Evolutionary conservation across 2,797 vertebrate genomes (phyloP).

Genomic region (Dryobates pubescens): DNA sequence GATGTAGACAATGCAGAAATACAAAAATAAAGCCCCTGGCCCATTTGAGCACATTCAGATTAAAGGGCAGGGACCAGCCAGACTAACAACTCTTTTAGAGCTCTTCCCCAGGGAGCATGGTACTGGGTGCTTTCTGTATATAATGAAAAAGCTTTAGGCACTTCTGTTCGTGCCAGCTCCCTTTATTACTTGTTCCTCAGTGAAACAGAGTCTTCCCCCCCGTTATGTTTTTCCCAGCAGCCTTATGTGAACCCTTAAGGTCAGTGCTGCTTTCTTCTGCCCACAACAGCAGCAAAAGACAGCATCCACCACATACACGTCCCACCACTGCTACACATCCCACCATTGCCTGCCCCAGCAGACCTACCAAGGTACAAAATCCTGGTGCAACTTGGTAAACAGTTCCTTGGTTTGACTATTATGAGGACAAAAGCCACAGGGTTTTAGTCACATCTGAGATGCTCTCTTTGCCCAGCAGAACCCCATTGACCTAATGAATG

Average conservation of each 20-base stretch:
- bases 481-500: neutral
- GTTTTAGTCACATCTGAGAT: neutral
- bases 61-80: conserved; percentile 21
- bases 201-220: neutral
- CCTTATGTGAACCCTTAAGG: neutral
- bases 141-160: conserved; percentile 2
- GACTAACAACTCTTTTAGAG: neutral
- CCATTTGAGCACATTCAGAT: conserved; percentile 3
- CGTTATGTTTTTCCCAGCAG: neutral
- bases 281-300: neutral
- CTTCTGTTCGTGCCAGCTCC: neutral
- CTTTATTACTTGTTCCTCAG: neutral
- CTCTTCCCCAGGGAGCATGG: neutral
- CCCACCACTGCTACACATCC: neutral
- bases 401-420: neutral
- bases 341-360: neutral
- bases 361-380: neutral
- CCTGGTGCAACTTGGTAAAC: neutral
- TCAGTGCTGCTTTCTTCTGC: neutral
- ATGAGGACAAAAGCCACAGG: neutral
- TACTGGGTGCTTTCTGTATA: neutral
- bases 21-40: conserved; percentile 50
- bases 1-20: conserved; percentile 15
- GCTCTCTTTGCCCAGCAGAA: neutral
- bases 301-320: neutral